phyloP scores from a whole-genome alignment of 1,140 invertebrate species.

The Bilobella aurantiaca region DNA sequence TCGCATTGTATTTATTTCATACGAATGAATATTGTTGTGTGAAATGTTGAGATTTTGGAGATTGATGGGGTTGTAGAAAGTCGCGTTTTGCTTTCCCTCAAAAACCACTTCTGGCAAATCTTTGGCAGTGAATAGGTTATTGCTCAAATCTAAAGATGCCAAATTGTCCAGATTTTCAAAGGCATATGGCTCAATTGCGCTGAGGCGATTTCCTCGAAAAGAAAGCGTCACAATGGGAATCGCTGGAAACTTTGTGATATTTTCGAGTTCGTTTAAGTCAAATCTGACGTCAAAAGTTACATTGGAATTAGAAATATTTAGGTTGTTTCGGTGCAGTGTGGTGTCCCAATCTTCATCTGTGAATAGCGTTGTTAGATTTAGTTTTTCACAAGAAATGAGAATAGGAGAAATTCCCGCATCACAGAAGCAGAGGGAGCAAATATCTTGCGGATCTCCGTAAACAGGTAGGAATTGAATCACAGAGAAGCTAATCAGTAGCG shows the following conservation, averaged over 20 bases:
- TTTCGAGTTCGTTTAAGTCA: slow-evolving; percentile 6
- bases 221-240: slow-evolving; percentile 9
- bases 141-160: slow-evolving; percentile 23
- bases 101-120: slow-evolving; percentile 18
- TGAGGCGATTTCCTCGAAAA: slow-evolving; percentile 18
- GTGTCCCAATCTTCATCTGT: slow-evolving; percentile 12
- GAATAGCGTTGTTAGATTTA: neutral
- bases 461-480: too few species aligned
- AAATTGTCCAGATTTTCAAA: slow-evolving; percentile 20
- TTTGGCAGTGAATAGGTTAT: slow-evolving; percentile 16
- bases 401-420: neutral
- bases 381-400: slow-evolving; percentile 1
- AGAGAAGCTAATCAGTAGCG: too few species aligned
- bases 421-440: slow-evolving; percentile 12
- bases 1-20: neutral
- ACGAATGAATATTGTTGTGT: slow-evolving; percentile 27
- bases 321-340: neutral
- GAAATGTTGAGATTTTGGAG: slow-evolving; percentile 18
- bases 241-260: slow-evolving; percentile 16
- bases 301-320: neutral
- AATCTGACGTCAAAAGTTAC: slow-evolving; percentile 14
- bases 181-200: slow-evolving; percentile 13
- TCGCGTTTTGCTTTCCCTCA: slow-evolving; percentile 9
- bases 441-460: neutral
- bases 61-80: slow-evolving; percentile 20